Percentiles rank a stretch among this genome's conserved stretches.
These are phyloP conservation scores for Polypterus bichir DNA, from an alignment of 2,113 vertebrate genomes.

Conservation along the genomic window DNA sequence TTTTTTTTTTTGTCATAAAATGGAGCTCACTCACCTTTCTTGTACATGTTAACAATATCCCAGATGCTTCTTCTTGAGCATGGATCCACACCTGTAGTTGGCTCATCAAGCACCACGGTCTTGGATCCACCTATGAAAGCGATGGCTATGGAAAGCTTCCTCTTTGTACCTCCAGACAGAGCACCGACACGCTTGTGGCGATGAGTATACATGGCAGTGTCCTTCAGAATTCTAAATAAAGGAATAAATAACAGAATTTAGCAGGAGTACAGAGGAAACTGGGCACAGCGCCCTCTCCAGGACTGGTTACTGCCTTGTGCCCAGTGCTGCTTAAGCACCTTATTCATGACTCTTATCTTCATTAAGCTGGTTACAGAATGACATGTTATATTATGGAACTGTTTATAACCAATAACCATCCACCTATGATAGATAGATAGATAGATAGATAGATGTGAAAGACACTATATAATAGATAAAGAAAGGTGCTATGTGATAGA, in stretches of 20 bases:
- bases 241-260: slow-evolving; percentile 11
- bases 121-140: slow-evolving; percentile 90
- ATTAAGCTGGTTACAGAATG: too few species aligned
- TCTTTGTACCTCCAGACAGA: slow-evolving; percentile 89
- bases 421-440: too few species aligned
- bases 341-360: too few species aligned
- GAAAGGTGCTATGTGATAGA: too few species aligned
- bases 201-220: slow-evolving; percentile 77
- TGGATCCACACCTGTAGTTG: slow-evolving; percentile 89
- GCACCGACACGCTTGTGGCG: slow-evolving; percentile 79
- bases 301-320: too few species aligned
- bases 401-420: too few species aligned
- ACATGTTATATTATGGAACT: too few species aligned
- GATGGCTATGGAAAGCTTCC: slow-evolving; percentile 92
- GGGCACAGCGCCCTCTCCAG: too few species aligned
- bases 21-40: slow-evolving; percentile 56
- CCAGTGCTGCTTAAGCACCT: too few species aligned
- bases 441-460: too few species aligned
- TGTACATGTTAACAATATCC: slow-evolving; percentile 88
- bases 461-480: too few species aligned
- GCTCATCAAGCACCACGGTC: slow-evolving; percentile 88
- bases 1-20: background rate
- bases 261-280: too few species aligned
- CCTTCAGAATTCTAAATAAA: slow-evolving; percentile 68
- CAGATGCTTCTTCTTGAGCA: slow-evolving; percentile 92